These are phyloP conservation scores for Ptychobarbus kaznakovi DNA, from an alignment of 2,797 vertebrate genomes.

Conservation along the genomic window DNA sequence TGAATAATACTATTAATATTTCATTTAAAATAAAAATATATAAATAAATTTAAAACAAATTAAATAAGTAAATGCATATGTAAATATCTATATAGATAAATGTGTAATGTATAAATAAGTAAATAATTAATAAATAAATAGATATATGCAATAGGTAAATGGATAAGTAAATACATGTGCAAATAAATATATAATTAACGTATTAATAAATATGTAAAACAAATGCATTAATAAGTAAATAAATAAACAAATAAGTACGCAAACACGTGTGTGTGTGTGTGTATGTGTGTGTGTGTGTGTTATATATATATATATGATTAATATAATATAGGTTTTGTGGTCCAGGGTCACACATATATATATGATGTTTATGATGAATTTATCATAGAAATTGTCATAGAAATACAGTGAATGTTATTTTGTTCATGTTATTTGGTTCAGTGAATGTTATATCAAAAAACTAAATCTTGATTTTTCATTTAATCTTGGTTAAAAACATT, in stretches of 20 bases:
- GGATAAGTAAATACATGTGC: background rate
- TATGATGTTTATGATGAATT: too few species aligned
- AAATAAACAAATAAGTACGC: background rate
- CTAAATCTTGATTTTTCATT: too few species aligned
- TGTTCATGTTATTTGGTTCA: too few species aligned
- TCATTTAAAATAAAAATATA: background rate
- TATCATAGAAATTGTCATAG: too few species aligned
- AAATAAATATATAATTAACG: background rate
- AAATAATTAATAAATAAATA: background rate
- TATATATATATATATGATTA: too few species aligned
- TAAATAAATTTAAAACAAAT: too few species aligned
- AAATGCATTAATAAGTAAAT: background rate
- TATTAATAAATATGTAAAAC: background rate
- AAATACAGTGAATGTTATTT: too few species aligned
- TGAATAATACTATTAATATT: background rate
- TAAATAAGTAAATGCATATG: background rate
- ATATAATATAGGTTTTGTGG: too few species aligned
- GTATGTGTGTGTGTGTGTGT: too few species aligned
- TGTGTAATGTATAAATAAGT: background rate
- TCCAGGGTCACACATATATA: too few species aligned
- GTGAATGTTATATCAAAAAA: too few species aligned
- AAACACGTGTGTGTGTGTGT: too few species aligned
- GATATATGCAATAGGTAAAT: background rate
- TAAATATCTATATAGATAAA: background rate
- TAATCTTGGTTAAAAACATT: background rate